These are phyloP conservation scores for Spilosoma lubricipeda DNA, from an alignment of 2,888 invertebrate genomes.

Conservation along the genomic window DNA sequence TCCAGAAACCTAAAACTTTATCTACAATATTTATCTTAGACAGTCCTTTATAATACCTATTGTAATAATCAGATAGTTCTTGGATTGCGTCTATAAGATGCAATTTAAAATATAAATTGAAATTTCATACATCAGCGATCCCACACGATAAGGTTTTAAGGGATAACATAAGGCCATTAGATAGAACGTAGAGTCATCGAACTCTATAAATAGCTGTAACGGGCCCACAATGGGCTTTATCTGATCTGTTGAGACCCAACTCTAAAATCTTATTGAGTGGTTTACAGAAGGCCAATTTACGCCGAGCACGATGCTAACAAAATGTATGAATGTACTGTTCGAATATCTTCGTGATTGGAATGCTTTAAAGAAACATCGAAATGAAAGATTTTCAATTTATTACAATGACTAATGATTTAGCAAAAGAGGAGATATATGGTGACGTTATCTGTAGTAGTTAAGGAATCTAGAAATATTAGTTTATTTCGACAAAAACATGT, in stretches of 20 bases:
- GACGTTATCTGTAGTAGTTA: neutral
- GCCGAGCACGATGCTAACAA: conserved; percentile 46
- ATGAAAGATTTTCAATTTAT: conserved; percentile 13
- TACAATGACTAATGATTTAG: conserved; percentile 16
- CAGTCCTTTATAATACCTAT: neutral
- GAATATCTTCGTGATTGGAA: conserved; percentile 49
- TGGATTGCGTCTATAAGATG: neutral
- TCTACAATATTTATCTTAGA: neutral
- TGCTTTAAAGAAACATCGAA: conserved; percentile 18
- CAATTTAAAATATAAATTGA: neutral
- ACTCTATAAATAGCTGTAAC: conserved; percentile 70
- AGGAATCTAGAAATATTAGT: neutral
- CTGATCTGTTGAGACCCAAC: conserved; percentile 67
- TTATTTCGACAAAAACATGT: neutral
- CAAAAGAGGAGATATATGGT: neutral
- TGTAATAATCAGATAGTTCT: neutral
- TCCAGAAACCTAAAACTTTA: neutral
- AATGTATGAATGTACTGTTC: conserved; percentile 49
- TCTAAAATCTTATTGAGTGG: conserved; percentile 62
- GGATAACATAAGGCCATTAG: conserved; percentile 55
- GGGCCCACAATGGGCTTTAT: conserved; percentile 67
- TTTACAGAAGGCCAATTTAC: conserved; percentile 66
- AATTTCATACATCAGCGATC: neutral
- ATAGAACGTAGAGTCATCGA: conserved; percentile 66
- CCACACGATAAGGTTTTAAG: conserved; percentile 46